Percentiles rank a stretch among this genome's conserved stretches.
phyloP scores from a whole-genome alignment of 1,140 invertebrate species.

The Asbolus verrucosus region DNA sequence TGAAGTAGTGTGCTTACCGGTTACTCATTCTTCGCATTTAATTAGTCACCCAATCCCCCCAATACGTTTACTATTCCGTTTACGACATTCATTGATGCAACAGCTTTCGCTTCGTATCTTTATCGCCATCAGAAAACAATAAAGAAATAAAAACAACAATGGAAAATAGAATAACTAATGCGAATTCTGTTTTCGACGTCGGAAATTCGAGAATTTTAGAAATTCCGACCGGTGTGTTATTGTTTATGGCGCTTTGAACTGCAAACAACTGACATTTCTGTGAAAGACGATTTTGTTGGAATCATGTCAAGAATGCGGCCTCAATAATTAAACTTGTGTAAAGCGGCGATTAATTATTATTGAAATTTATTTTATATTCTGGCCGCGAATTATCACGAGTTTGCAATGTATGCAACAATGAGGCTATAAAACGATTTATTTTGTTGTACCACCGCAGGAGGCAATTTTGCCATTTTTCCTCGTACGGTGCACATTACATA shows the following conservation, averaged over 20 bases:
- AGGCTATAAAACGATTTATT: too few species aligned
- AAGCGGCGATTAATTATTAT: too few species aligned
- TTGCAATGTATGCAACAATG: too few species aligned
- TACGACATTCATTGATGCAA: slow-evolving; percentile 14
- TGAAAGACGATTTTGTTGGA: slow-evolving; percentile 25
- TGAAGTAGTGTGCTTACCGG: too few species aligned
- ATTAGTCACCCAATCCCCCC: slow-evolving; percentile 18
- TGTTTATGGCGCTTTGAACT: neutral
- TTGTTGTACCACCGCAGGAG: too few species aligned
- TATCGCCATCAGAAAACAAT: slow-evolving; percentile 23
- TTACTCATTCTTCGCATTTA: slow-evolving; percentile 29
- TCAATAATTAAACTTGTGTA: slow-evolving; percentile 22
- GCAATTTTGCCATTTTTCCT: too few species aligned
- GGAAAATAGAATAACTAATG: slow-evolving; percentile 5
- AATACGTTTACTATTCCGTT: slow-evolving; percentile 22
- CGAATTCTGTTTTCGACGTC: slow-evolving; percentile 16
- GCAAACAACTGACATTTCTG: slow-evolving; percentile 20
- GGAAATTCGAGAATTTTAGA: neutral
- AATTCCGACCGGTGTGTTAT: slow-evolving; percentile 5
- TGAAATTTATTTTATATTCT: too few species aligned
- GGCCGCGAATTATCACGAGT: too few species aligned
- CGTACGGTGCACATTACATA: too few species aligned
- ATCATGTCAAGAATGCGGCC: slow-evolving; percentile 31
- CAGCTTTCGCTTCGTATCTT: slow-evolving; percentile 1
- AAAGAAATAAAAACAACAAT: slow-evolving; percentile 24